These are phyloP conservation scores for Oncorhynchus clarkii DNA, from an alignment of 2,113 vertebrate genomes.

Conservation along the genomic window DNA sequence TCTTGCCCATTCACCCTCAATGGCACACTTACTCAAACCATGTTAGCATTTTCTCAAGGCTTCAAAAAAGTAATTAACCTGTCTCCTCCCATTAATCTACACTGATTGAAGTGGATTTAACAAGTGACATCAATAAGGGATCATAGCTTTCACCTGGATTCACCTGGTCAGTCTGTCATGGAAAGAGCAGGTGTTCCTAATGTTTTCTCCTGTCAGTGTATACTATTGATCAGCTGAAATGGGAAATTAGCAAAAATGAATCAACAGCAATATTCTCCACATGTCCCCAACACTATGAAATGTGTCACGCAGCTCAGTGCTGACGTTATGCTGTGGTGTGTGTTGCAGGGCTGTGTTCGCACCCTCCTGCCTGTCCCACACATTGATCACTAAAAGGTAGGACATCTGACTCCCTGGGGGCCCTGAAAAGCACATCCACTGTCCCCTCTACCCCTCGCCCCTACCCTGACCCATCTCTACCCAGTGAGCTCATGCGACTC, in stretches of 20 bases:
- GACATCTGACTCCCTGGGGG: conserved; percentile 29
- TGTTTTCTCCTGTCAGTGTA: too few relatives aligned
- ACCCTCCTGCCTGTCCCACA: conserved; percentile 81
- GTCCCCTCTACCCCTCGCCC: neutral
- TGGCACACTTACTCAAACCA: too few relatives aligned
- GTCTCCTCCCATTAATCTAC: too few relatives aligned
- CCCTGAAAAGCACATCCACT: conserved; percentile 3
- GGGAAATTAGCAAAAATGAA: neutral
- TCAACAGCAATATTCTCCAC: neutral
- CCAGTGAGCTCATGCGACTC: conserved; percentile 58
- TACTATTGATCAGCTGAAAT: neutral
- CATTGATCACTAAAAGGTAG: conserved; percentile 78
- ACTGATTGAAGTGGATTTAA: too few relatives aligned
- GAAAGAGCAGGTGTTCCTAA: too few relatives aligned
- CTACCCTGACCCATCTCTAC: conserved; percentile 27
- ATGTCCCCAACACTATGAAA: too few relatives aligned
- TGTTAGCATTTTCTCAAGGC: too few relatives aligned
- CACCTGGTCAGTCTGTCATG: too few relatives aligned
- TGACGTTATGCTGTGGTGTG: neutral
- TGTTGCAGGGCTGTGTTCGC: conserved; percentile 77
- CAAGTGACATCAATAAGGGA: too few relatives aligned
- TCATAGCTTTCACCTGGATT: too few relatives aligned
- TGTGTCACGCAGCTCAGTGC: neutral
- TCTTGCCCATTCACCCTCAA: too few relatives aligned
- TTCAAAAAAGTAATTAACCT: too few relatives aligned